A percentile compares a stretch with the other conserved stretches of the same genome.
Conservation (phyloP, 2,888 invertebrate genomes). For the Pollenia griseotomentosa region DNA sequence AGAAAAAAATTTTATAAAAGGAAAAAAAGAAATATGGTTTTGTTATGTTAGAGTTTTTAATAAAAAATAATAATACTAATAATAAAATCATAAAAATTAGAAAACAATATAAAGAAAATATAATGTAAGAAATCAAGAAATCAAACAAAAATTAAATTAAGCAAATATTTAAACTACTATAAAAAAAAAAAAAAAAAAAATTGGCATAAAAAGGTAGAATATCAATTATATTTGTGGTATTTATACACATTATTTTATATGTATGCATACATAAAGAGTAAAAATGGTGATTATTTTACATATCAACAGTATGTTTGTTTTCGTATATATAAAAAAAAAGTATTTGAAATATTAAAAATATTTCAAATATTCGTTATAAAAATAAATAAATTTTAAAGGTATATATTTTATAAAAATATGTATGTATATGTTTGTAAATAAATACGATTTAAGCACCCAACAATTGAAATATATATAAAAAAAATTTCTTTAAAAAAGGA, state of each 20-base stretch:
- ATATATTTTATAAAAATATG: slow-evolving; percentile 43
- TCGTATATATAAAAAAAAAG: slow-evolving; percentile 43
- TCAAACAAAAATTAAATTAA: slow-evolving; percentile 41
- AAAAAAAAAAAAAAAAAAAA: slow-evolving; percentile 30
- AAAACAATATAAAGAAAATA: slow-evolving; percentile 27
- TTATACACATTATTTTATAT: slow-evolving; percentile 34
- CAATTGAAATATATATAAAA: slow-evolving; percentile 42
- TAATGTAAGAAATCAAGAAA: slow-evolving; percentile 28
- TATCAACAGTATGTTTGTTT: slow-evolving; percentile 19
- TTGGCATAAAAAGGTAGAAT: slow-evolving; percentile 44
- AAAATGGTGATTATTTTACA: slow-evolving; percentile 24
- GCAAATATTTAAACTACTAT: slow-evolving; percentile 39
- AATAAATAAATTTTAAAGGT: slow-evolving; percentile 51
- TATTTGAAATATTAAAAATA: slow-evolving; percentile 51
- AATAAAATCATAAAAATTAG: slow-evolving; percentile 41
- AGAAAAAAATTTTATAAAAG: slow-evolving; percentile 70
- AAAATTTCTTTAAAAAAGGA: slow-evolving; percentile 35
- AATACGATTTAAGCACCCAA: slow-evolving; percentile 54
- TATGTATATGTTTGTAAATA: slow-evolving; percentile 41
- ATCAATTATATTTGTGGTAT: slow-evolving; percentile 39
- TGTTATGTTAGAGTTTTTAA: slow-evolving; percentile 71
- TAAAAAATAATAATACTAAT: slow-evolving; percentile 44
- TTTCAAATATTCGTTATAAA: slow-evolving; percentile 42
- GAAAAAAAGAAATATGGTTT: slow-evolving; percentile 73
- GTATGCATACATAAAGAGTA: slow-evolving; percentile 24